phyloP scores from a whole-genome alignment of 2,888 invertebrate species.

The Chymomyza fuscimana region DNA sequence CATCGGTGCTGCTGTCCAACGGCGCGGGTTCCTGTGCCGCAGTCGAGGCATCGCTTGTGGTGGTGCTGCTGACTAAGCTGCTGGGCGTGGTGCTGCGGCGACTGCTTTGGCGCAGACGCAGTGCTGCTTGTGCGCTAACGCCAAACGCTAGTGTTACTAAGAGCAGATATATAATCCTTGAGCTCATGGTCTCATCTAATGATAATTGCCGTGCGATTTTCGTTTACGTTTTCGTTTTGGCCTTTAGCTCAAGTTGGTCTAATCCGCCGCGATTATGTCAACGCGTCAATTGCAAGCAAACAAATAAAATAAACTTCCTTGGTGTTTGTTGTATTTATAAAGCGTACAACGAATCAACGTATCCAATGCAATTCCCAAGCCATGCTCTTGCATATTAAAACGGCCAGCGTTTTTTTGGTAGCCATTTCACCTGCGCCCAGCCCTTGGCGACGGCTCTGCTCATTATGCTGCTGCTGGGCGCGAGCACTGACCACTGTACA shows the following conservation, averaged over 20 bases:
- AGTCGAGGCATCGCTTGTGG: constrained; percentile 7
- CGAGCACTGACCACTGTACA: neutral
- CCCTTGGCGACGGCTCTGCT: constrained; percentile 24
- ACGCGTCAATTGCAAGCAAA: constrained; percentile 65
- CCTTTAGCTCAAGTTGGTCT: neutral
- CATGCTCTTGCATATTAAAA: constrained; percentile 55
- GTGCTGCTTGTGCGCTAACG: constrained; percentile 30
- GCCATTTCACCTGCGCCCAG: constrained; percentile 63
- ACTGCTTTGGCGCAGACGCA: constrained; percentile 52
- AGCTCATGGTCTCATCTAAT: neutral
- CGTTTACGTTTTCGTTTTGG: constrained; percentile 37
- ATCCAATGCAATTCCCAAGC: neutral
- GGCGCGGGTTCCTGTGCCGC: neutral
- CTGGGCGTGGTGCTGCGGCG: constrained; percentile 37
- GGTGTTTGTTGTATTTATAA: constrained; percentile 78
- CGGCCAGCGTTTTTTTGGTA: constrained; percentile 29
- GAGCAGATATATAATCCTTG: constrained; percentile 23
- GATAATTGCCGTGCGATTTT: constrained; percentile 51
- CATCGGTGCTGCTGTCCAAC: neutral
- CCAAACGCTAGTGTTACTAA: constrained; percentile 16
- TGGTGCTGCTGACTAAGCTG: constrained; percentile 29
- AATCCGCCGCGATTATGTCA: constrained; percentile 57
- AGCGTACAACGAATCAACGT: constrained; percentile 62
- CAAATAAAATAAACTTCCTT: constrained; percentile 78
- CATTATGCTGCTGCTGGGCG: constrained; percentile 41